Percentiles rank a stretch among this genome's conserved stretches.
Conservation (phyloP, 2,888 invertebrate genomes). For the Mongoloraphidia duomilia region DNA sequence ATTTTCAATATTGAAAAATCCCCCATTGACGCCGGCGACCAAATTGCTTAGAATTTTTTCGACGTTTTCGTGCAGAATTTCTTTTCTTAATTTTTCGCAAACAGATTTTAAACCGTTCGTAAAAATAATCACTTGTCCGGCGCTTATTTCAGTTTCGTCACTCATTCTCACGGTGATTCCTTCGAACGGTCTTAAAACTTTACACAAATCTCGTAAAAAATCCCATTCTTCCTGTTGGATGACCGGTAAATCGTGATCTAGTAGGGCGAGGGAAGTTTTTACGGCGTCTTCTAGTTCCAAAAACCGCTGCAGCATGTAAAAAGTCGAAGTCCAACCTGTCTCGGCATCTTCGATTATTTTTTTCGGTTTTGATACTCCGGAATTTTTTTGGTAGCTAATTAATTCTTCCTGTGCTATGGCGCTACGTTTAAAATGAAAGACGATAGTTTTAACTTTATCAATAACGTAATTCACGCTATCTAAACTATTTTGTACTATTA, state of each 20-base stretch:
- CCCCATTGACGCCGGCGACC: slow-evolving; percentile 1
- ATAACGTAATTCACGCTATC: too few relatives aligned
- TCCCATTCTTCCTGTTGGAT: slow-evolving; percentile 13
- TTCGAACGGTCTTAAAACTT: slow-evolving; percentile 15
- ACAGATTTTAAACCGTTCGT: slow-evolving; percentile 10
- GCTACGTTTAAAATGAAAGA: slow-evolving; percentile 17
- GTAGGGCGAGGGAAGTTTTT: slow-evolving; percentile 2
- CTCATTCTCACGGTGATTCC: slow-evolving; percentile 14
- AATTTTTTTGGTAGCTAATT: slow-evolving; percentile 19
- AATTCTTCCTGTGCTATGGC: slow-evolving; percentile 14
- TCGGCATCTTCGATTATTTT: slow-evolving; percentile 6
- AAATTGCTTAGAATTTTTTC: background rate
- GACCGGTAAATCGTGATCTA: slow-evolving; percentile 3
- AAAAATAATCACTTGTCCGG: slow-evolving; percentile 14
- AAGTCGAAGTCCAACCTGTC: slow-evolving; percentile 11
- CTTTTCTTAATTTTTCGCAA: too few relatives aligned
- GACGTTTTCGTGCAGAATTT: background rate
- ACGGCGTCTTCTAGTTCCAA: slow-evolving; percentile 8
- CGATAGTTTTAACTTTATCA: slow-evolving; percentile 13
- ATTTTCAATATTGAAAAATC: slow-evolving; percentile 12
- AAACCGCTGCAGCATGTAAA: slow-evolving; percentile 9
- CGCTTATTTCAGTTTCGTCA: slow-evolving; percentile 14
- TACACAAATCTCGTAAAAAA: slow-evolving; percentile 10
- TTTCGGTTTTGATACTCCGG: slow-evolving; percentile 3
- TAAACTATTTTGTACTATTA: slow-evolving; percentile 3